phyloP scores from a whole-genome alignment of 2,797 vertebrate species.

The Selene dorsalis region DNA sequence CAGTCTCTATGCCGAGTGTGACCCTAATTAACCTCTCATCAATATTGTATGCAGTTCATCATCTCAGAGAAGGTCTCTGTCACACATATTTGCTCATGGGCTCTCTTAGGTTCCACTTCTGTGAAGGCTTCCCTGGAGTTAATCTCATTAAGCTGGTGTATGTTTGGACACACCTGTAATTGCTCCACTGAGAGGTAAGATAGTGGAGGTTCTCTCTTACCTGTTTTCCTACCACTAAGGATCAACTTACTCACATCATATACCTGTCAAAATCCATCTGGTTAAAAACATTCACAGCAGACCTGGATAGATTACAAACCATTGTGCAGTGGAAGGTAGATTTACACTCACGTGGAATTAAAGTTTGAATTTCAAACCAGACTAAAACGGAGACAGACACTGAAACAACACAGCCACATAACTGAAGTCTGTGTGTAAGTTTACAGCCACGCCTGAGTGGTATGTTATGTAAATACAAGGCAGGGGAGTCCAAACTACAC shows the following conservation, averaged over 20 bases:
- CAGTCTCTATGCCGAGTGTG: constrained; percentile 10
- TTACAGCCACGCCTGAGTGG: constrained; percentile 20
- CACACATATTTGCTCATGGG: constrained; percentile 23
- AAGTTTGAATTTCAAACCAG: background rate
- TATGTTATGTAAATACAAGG: constrained; percentile 55
- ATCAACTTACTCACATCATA: constrained; percentile 49
- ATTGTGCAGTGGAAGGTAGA: background rate
- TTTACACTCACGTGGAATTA: too few relatives aligned
- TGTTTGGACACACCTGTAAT: constrained; percentile 70
- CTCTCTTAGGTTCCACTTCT: constrained; percentile 30
- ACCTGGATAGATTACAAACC: background rate
- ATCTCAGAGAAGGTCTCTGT: constrained; percentile 44
- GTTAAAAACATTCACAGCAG: background rate
- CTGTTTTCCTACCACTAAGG: constrained; percentile 7
- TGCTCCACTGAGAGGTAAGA: constrained; percentile 40
- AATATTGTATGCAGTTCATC: constrained; percentile 69
- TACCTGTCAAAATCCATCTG: constrained; percentile 18
- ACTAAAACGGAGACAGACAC: constrained; percentile 7
- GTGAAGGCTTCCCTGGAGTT: background rate
- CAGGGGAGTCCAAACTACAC: background rate
- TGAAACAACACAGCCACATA: constrained; percentile 1
- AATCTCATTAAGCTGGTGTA: constrained; percentile 52
- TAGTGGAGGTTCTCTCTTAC: constrained; percentile 10
- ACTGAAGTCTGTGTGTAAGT: background rate
- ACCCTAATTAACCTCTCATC: constrained; percentile 57